Base-by-base conservation (phyloP, 2,113 vertebrate genomes). In the Takifugu bimaculatus region DNA sequence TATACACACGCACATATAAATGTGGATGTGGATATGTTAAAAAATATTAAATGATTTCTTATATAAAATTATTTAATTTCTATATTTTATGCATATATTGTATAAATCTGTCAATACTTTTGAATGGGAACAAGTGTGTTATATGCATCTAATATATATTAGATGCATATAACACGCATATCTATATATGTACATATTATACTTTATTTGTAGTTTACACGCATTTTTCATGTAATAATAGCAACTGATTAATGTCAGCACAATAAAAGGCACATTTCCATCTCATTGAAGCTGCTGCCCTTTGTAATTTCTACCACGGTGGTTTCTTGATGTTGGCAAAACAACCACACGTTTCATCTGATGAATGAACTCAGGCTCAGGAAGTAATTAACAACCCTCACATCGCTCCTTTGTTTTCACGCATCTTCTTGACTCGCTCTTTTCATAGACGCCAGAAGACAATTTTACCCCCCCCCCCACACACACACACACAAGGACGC, bases 311-410 rank as follows among this genome's bases (percentile, higher is more conserved):
- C 43, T 50, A 52, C 60, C 49, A 25, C 44, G 0, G 4, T n/a
- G 28, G 42, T 43, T 50, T 57, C 25, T 29, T 44, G 42, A 35
- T 63, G 62, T 54, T 28, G 39, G 55, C 13, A 9, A 63, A 75
- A 61, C 47, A 51, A 60, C 55, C 51, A 50, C 63, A 67, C 64
- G 63, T 50, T 52, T 52, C 25, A 52, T 52, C 26, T 28, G 26
- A 75, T 60, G 58, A 59, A 71, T 56, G 48, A 59, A 45, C 54
- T 73, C 50, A 64, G 55, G 52, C 70, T 56, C 51, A 48, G 68
- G 64, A 75, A 77, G 70, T 73, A 77, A 81, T 81, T 77, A 83
- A 79, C 53, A 65, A 77, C 62, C 70, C 14, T 53, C 29, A 45
- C 50, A 63, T 70, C 32, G 28, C n/a, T 49, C 67, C 64, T 72